Evolutionary conservation across 2,113 vertebrate species (phyloP), one percentile per base, ranked within the genome.

Genomic region (Cephalopterus ornatus): DNA sequence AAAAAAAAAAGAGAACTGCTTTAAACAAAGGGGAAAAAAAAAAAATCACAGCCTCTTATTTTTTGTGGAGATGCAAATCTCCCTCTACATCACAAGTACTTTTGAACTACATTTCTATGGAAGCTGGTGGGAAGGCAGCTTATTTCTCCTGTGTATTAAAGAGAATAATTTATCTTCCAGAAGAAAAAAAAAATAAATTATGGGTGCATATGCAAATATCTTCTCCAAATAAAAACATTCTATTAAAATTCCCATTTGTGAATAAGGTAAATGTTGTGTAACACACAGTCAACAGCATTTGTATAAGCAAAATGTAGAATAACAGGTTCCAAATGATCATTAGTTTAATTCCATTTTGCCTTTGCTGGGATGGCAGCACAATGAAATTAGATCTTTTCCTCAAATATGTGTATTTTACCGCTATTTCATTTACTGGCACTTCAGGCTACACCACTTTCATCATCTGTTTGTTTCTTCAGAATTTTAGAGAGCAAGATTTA

Each of bases 91-190:
- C 82, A 58, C 67, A 58, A 62, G 32, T 53, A 85, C 32, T 83
- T 91, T 13, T 90, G 82, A 94, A 88, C 85, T 94, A 30, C 44
- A 39, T 50, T 83, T 88, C 59, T 58, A 5, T 11, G 18, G 92
- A 28, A 88, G 72, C 63, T 86, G 55, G 20, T 88, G 79, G 39
- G 49, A 91, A 92, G 42, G 46, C 82, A 71, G 55, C 66, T 92
- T 87, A 58, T 88, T 80, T 67, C 85, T 92, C 85, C 33, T 1
- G 5, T 46, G 55, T 42, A 53, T 90, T 82, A 89, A 82, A 93
- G 16, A 79, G 79, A 96, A 92, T 84, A 76, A 79, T 89, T 89
- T 55, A 62, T 82, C 80, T 85, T 71, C 49, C 17, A 42, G 33
- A 1, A 28, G 39, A 67, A 59, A 30, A 20, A 53, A 19, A 49